A percentile compares a stretch with the other conserved stretches of the same genome.
Conservation (phyloP, 1,140 invertebrate genomes). For the Macrobrachium rosenbergii region DNA sequence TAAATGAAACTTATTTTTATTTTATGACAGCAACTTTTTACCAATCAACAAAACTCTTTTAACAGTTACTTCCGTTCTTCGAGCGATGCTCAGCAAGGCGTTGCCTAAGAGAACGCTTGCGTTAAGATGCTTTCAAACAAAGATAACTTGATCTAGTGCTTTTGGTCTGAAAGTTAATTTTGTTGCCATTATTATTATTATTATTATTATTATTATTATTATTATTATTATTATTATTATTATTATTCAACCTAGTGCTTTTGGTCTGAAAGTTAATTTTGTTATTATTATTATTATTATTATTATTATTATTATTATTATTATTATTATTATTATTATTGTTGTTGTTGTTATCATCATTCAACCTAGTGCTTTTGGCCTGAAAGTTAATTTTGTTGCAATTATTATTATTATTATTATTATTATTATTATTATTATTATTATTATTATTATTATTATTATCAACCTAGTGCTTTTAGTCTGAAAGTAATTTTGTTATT, state of each 20-base stretch:
- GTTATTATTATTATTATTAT: background rate
- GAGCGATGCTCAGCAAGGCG: no score
- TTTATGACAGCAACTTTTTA: no score
- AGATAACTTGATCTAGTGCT: background rate
- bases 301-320: background rate
- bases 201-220: conserved; percentile 18
- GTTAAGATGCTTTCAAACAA: background rate
- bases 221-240: background rate
- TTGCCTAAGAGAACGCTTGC: no score
- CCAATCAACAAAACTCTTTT: no score
- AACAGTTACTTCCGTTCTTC: no score
- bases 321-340: no score
- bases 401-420: background rate
- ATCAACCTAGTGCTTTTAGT: no score
- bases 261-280: background rate
- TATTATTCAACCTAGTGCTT: no score
- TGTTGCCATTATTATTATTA: background rate
- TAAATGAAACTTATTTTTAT: no score
- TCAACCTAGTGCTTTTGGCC: background rate
- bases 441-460: no score
- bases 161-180: background rate
- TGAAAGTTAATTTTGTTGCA: background rate
- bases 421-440: conserved; percentile 6
- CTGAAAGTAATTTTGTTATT: no score
- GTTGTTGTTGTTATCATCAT: no score